A percentile compares a stretch with the other conserved stretches of the same genome.
Evolutionary conservation across 2,113 vertebrate species (phyloP).

Genomic region (Hyperopisus bebe): DNA sequence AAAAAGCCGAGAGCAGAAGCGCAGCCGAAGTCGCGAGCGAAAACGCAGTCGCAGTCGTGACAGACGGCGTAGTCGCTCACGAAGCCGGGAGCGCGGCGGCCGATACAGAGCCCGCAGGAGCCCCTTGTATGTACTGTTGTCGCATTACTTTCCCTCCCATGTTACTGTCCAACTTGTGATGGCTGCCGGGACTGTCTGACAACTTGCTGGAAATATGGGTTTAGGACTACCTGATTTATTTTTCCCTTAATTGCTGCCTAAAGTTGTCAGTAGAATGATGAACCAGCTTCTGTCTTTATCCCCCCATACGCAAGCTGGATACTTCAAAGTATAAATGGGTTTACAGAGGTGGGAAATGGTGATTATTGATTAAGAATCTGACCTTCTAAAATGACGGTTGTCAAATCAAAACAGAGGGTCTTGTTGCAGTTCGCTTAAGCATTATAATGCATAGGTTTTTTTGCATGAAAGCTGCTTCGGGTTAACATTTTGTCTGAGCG

Average conservation of each 20-base stretch:
- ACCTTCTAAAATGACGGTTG: not conserved
- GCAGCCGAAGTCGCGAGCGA: constrained; percentile 76
- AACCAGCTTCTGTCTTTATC: not conserved
- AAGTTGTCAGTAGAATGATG: not conserved
- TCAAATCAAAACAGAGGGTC: not conserved
- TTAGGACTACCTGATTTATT: not conserved
- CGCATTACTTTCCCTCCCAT: not conserved
- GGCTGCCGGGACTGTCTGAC: not conserved
- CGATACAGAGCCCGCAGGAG: constrained; percentile 69
- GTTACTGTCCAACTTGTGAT: not conserved
- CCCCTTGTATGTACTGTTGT: constrained; percentile 69
- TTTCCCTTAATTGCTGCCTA: not conserved
- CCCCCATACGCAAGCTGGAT: not conserved
- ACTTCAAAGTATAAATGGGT: not conserved
- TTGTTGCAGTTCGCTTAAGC: not conserved
- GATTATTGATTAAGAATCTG: not conserved
- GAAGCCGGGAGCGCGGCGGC: constrained; percentile 76
- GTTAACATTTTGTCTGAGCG: not conserved
- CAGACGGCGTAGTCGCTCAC: constrained; percentile 69
- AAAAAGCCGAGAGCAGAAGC: constrained; percentile 73
- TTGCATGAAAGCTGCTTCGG: not conserved
- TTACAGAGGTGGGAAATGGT: not conserved
- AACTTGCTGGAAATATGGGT: not conserved
- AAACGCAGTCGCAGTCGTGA: constrained; percentile 78
- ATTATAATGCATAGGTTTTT: not conserved